Evolutionary conservation across 2,113 vertebrate species (phyloP), one percentile per base, ranked within the genome.

Genomic region (Trogon surrucura): DNA sequence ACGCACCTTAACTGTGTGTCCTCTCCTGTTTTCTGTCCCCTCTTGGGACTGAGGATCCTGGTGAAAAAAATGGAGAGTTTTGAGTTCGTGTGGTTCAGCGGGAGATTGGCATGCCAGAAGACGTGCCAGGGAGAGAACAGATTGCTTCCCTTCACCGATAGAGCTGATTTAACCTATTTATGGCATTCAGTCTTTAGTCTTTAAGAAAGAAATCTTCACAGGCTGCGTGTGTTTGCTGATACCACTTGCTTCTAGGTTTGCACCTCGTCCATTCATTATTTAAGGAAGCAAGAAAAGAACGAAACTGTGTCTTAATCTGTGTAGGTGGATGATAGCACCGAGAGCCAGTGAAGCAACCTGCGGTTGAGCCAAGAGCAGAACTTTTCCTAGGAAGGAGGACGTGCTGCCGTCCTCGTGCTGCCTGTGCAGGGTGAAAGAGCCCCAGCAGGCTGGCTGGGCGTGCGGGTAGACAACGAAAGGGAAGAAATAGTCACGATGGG

Each of bases 341-440:
- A 53, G 80, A 77, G 23, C 20, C 20, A 6, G 53, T 0, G 9
- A 53, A 56, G 65, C 77, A 45, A 5, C 16, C 60, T 34, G 45
- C 0, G 0, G 27, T 14, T 61, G 30, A 58, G 36, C 54, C 50
- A 30, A 45, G 1, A 4, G 50, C 29, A 26, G 0, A 70, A 7
- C 16, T 3, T 50, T 3, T 32, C 16, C 57, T 27, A 27, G 50
- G 45, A 23, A 26, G 45, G 21, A 48, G 13, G 20, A 14, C 1
- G 1, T 16, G 61, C 30, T 48, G 65, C 29, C 1, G 2, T 38
- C 45, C 41, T 66, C 11, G 1, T 26, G 34, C 56, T 26, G n/a
- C 41, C 22, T 7, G 8, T 3, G 53, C 4, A 5, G 53, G n/a
- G 47, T 10, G 3, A 7, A 30, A 34, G 50, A 71, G 57, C 36